phyloP scores from a whole-genome alignment of 2,888 invertebrate genomes.

The Drosophila helvetica region DNA sequence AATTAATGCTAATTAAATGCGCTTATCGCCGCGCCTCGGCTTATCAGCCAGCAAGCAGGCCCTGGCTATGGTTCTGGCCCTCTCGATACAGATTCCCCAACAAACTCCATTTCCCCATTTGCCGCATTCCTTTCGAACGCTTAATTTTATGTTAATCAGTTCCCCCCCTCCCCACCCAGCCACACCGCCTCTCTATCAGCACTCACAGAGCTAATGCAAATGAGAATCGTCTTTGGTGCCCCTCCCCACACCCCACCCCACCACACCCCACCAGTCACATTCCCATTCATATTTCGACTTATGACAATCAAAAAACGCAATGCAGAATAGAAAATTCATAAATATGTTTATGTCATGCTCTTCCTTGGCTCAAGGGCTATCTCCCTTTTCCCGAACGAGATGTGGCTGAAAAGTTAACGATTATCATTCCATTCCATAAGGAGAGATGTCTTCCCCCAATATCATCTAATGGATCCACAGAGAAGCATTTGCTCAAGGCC shows the following conservation, averaged over 20 bases:
- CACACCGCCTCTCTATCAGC: not conserved
- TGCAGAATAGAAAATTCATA: constrained; percentile 56
- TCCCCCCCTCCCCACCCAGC: not conserved
- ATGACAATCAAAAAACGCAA: constrained; percentile 47
- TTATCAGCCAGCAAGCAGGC: constrained; percentile 53
- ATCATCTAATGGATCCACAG: no score
- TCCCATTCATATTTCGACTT: constrained; percentile 42
- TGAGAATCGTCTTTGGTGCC: constrained; percentile 26
- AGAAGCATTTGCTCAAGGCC: no score
- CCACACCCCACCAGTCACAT: not conserved
- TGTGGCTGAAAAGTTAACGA: not conserved
- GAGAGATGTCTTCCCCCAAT: no score
- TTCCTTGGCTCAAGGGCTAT: not conserved
- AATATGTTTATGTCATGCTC: constrained; percentile 47
- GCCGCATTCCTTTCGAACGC: constrained; percentile 49
- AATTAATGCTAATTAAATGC: constrained; percentile 74
- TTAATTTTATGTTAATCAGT: constrained; percentile 57
- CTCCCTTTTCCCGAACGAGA: not conserved
- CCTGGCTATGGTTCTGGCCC: constrained; percentile 2
- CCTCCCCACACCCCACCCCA: not conserved
- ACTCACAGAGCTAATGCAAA: constrained; percentile 30
- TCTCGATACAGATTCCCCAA: constrained; percentile 21
- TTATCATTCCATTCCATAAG: not conserved
- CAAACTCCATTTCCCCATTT: constrained; percentile 7
- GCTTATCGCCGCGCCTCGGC: constrained; percentile 51